Evolutionary conservation across 2,113 vertebrate species (phyloP).

Genomic region (Anhinga anhinga): DNA sequence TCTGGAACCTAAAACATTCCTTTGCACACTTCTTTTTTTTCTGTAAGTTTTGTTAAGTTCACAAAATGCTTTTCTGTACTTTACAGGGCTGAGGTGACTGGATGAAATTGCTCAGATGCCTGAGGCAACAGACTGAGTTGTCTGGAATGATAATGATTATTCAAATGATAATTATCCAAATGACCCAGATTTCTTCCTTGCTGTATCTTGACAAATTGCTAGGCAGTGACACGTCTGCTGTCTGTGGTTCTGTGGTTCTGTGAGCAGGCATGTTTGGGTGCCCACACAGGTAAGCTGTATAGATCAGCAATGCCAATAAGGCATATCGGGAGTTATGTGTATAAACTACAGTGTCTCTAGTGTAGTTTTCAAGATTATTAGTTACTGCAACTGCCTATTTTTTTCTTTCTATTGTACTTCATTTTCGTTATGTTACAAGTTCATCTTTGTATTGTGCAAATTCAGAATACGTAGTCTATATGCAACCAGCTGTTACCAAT

Average conservation of each 20-base stretch:
- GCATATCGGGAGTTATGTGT: not conserved
- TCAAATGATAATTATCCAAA: conserved; percentile 46
- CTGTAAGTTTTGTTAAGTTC: not conserved
- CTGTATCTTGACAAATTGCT: conserved; percentile 12
- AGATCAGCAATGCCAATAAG: not conserved
- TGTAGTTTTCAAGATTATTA: not conserved
- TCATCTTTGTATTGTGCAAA: not conserved
- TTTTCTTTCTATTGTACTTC: not conserved
- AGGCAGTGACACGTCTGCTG: not conserved
- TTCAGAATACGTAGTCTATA: not conserved
- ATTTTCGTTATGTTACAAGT: not conserved
- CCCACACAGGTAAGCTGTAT: not conserved
- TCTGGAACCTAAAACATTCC: not conserved
- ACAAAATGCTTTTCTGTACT: not conserved
- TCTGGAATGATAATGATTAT: conserved; percentile 52
- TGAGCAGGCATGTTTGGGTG: not conserved
- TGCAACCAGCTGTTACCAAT: not conserved
- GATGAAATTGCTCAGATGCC: not conserved
- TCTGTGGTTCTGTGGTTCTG: not conserved
- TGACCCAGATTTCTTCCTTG: conserved; percentile 42
- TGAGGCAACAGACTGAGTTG: conserved; percentile 41
- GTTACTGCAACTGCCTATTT: not conserved
- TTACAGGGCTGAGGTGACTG: not conserved
- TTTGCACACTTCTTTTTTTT: not conserved
- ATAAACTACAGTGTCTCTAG: not conserved